A percentile compares a stretch with the other conserved stretches of the same genome.
phyloP scores from a whole-genome alignment of 2,113 vertebrate species.

The Penelope pileata region DNA sequence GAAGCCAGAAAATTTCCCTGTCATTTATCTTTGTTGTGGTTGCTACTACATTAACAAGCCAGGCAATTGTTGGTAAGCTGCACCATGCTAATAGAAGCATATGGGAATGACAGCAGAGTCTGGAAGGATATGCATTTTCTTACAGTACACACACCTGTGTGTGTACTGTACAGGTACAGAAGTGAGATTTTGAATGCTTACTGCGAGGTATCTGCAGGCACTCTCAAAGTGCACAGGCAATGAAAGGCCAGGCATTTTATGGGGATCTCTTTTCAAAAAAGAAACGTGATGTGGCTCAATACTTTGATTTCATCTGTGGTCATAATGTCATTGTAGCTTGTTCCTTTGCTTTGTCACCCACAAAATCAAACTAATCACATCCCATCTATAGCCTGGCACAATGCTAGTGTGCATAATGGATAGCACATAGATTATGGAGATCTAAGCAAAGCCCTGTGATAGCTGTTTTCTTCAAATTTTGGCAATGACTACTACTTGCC shows the following conservation, averaged over 20 bases:
- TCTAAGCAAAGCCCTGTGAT: neutral
- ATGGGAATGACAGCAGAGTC: neutral
- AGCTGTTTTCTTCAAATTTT: constrained; percentile 34
- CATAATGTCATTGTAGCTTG: neutral
- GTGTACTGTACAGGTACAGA: no score
- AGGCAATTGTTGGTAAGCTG: neutral
- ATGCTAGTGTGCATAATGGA: neutral
- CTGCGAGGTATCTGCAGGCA: neutral
- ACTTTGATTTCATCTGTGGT: neutral
- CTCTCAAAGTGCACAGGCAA: neutral
- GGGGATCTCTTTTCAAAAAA: neutral
- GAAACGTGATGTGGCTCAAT: neutral
- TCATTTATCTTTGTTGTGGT: fast-evolving
- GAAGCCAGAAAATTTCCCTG: neutral
- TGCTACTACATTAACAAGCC: neutral
- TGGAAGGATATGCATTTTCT: neutral
- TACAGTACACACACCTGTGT: fast-evolving
- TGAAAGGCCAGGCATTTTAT: neutral
- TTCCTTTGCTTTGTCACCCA: neutral
- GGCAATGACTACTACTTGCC: neutral
- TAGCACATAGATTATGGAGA: neutral
- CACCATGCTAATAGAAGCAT: neutral
- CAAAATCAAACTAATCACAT: neutral
- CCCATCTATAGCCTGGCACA: neutral
- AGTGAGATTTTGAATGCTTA: neutral